Percentiles rank a stretch among this genome's conserved stretches.
Evolutionary conservation across 1,140 invertebrate genomes (phyloP).

Genomic region (Sinella curviseta): DNA sequence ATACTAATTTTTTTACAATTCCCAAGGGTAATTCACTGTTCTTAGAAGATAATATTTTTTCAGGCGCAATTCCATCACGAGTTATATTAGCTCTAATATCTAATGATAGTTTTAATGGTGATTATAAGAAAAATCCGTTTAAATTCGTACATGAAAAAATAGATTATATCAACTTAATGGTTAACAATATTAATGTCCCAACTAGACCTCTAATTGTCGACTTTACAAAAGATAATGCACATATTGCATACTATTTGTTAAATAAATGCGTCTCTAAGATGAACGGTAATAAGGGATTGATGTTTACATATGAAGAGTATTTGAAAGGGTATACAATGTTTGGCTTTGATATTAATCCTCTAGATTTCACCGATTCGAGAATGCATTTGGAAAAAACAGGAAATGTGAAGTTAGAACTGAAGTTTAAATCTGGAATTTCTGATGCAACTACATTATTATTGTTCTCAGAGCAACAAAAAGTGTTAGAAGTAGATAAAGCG

Average conservation of each 20-base stretch:
- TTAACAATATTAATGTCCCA: background rate
- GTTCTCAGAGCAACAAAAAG: background rate
- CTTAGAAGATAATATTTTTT: background rate
- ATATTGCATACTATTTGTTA: background rate
- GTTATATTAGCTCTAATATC: background rate
- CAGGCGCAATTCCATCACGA: background rate
- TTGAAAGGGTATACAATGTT: background rate
- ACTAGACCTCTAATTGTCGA: background rate
- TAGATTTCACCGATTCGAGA: background rate
- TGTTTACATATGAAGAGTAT: background rate
- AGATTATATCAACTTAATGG: background rate
- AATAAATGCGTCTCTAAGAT: background rate
- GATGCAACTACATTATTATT: background rate
- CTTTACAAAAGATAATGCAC: background rate
- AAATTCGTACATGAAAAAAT: too few relatives aligned
- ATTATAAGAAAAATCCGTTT: too few relatives aligned
- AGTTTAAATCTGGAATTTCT: background rate
- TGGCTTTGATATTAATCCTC: background rate
- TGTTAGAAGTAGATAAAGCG: conserved; percentile 1
- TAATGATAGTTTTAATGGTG: background rate
- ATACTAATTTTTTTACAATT: background rate
- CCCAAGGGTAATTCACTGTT: too few relatives aligned
- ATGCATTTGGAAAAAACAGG: conserved; percentile 1
- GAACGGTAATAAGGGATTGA: background rate
- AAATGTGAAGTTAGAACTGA: background rate